Conservation (phyloP, 2,888 invertebrate genomes). For the Trisateles emortualis region DNA sequence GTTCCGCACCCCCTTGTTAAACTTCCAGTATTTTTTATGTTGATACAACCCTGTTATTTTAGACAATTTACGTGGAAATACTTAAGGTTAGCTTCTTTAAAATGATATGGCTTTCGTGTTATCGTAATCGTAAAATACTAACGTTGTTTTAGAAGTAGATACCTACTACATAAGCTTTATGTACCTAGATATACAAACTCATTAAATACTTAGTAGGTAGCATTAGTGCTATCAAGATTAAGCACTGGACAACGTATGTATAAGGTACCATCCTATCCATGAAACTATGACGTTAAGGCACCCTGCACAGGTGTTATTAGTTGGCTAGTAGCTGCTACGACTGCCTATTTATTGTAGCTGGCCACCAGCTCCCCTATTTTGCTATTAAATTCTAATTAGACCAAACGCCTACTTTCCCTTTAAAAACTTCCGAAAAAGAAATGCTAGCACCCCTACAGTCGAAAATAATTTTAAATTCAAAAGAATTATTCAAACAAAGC, state of each 20-base stretch:
- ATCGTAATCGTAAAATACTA: neutral
- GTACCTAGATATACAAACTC: neutral
- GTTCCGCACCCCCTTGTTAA: conserved; percentile 62
- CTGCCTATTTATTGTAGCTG: too few species aligned
- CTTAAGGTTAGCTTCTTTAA: conserved; percentile 11
- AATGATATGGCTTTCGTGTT: conserved; percentile 8
- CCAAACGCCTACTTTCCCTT: conserved; percentile 5
- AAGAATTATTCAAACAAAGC: conserved; percentile 28
- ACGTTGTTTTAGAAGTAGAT: neutral
- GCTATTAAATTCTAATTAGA: conserved; percentile 1
- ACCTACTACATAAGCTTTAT: neutral
- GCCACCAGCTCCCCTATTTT: neutral
- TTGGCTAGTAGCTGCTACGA: too few species aligned
- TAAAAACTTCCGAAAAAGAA: neutral
- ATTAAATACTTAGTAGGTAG: too few species aligned
- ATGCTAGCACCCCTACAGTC: neutral
- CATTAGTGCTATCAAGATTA: too few species aligned
- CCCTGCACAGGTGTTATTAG: too few species aligned
- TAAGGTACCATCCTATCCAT: too few species aligned
- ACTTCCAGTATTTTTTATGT: conserved; percentile 38
- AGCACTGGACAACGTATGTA: too few species aligned
- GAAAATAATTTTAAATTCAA: conserved; percentile 18
- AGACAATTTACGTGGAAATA: conserved; percentile 15
- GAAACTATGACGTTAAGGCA: too few species aligned
- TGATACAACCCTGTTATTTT: conserved; percentile 35